These are phyloP conservation scores for Laterallus jamaicensis DNA, from an alignment of 2,113 vertebrate genomes.

Conservation along the genomic window DNA sequence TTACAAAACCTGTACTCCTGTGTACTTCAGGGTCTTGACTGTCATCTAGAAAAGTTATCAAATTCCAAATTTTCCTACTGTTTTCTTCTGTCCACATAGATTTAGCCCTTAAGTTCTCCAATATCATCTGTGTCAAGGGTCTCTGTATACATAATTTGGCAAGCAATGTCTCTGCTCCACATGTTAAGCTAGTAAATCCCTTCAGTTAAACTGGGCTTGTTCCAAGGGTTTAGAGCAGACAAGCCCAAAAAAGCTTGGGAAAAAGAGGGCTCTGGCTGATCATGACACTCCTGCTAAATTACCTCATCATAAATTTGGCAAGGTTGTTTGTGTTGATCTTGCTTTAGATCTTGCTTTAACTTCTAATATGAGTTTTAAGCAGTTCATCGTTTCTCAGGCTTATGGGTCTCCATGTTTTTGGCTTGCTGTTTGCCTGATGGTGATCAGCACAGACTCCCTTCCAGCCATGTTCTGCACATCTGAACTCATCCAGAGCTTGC, in stretches of 20 bases:
- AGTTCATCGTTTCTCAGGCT: background rate
- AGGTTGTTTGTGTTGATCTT: background rate
- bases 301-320: slow-evolving; percentile 17
- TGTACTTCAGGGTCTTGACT: background rate
- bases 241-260: background rate
- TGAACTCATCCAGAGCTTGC: background rate
- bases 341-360: background rate
- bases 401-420: background rate
- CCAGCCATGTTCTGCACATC: background rate
- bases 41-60: background rate
- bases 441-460: background rate
- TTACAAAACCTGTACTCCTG: background rate
- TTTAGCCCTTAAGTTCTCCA: background rate
- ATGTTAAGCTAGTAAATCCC: background rate
- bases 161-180: background rate
- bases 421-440: background rate
- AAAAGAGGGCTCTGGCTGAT: background rate
- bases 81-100: background rate
- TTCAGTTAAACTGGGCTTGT: background rate
- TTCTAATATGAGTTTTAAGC: background rate
- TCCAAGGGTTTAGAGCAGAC: background rate
- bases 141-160: background rate
- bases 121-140: background rate
- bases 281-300: background rate
- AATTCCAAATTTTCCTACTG: background rate